Conservation (phyloP, 2,113 vertebrate genomes). For the Stictonetta naevosa region DNA sequence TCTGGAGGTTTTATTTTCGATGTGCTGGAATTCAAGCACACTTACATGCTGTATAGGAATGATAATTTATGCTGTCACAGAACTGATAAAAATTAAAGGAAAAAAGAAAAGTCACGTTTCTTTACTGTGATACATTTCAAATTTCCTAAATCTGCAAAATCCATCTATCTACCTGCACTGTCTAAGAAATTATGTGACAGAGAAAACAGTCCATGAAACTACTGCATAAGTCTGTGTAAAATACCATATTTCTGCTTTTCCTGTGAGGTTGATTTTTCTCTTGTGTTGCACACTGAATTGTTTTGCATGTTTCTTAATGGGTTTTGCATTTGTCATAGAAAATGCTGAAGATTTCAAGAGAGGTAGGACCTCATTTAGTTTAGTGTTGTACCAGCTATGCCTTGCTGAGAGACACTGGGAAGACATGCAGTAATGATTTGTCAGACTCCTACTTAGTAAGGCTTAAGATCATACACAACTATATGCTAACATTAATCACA, state of each 20-base stretch:
- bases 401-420: background rate
- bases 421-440: background rate
- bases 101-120: background rate
- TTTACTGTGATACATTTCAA: background rate
- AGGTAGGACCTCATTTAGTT: background rate
- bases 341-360: background rate
- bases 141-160: conserved; percentile 14
- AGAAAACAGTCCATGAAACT: background rate
- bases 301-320: background rate
- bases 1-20: conserved; percentile 27
- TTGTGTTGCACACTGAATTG: background rate
- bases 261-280: background rate
- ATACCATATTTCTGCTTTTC: background rate
- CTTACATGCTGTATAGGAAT: background rate
- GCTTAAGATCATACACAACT: background rate
- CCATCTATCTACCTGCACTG: background rate
- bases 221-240: background rate
- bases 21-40: background rate
- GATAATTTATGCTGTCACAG: conserved; percentile 6
- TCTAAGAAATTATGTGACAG: background rate
- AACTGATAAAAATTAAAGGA: conserved; percentile 11
- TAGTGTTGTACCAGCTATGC: background rate
- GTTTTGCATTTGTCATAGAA: background rate
- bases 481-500: conserved; percentile 15
- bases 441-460: background rate